These are phyloP conservation scores for Ailurus styani DNA, from an alignment of 2,113 vertebrate species.

Conservation along the genomic window DNA sequence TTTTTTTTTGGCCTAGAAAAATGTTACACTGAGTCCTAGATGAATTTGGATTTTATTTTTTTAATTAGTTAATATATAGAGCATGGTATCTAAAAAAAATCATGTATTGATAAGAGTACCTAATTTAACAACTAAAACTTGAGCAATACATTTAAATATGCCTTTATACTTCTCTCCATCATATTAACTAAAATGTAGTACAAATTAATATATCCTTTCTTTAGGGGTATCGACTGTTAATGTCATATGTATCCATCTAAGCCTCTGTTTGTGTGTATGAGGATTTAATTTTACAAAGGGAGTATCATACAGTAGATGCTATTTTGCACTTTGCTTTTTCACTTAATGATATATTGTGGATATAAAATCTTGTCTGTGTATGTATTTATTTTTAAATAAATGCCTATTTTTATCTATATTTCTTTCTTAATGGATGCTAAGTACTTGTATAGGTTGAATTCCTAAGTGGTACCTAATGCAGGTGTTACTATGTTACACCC, in stretches of 20 bases:
- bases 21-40: neutral
- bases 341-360: neutral
- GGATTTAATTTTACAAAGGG: neutral
- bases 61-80: neutral
- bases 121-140: neutral
- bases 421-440: neutral
- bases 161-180: neutral
- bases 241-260: neutral
- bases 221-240: neutral
- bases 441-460: neutral
- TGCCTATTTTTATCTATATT: neutral
- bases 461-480: neutral
- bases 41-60: neutral
- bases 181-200: neutral
- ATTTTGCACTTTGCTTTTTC: neutral
- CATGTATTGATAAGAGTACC: neutral
- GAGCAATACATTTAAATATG: neutral
- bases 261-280: neutral
- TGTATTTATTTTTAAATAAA: neutral
- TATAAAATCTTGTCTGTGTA: neutral
- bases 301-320: neutral
- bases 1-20: neutral
- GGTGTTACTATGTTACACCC: neutral
- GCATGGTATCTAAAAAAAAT: neutral
- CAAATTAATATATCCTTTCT: neutral